These are phyloP conservation scores for Arnoldichthys spilopterus DNA, from an alignment of 2,797 vertebrate species.

Conservation along the genomic window DNA sequence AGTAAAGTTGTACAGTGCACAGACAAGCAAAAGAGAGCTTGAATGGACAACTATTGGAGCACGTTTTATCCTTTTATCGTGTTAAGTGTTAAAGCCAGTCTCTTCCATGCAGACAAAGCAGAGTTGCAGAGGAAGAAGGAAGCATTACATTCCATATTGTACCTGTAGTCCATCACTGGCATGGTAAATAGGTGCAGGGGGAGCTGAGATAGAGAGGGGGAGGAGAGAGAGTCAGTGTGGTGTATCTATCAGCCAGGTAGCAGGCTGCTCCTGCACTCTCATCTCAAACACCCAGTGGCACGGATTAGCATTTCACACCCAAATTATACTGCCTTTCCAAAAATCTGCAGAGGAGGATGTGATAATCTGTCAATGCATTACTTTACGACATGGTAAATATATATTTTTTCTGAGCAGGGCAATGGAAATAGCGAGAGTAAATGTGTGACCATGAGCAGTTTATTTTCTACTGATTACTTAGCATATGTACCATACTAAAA, in stretches of 20 bases:
- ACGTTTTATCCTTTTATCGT: slow-evolving; percentile 16
- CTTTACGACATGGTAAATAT: neutral
- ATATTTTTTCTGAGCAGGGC: neutral
- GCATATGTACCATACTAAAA: neutral
- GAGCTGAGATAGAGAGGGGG: neutral
- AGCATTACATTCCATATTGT: neutral
- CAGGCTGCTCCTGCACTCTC: slow-evolving; percentile 16
- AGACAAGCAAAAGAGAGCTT: slow-evolving; percentile 23
- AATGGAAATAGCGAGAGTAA: slow-evolving; percentile 16
- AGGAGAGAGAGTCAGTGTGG: neutral
- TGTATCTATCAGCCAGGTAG: slow-evolving; percentile 30
- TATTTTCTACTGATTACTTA: no score
- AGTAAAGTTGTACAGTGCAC: slow-evolving; percentile 45
- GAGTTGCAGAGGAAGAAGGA: neutral
- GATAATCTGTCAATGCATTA: slow-evolving; percentile 3
- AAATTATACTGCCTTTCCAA: slow-evolving; percentile 27
- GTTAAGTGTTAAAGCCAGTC: slow-evolving; percentile 33
- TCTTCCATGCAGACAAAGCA: neutral
- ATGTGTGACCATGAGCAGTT: neutral
- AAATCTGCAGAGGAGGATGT: slow-evolving; percentile 17
- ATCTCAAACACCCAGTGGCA: slow-evolving; percentile 12
- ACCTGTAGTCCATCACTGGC: slow-evolving; percentile 7
- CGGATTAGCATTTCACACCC: slow-evolving; percentile 30
- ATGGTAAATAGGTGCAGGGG: neutral
- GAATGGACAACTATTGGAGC: slow-evolving; percentile 28